Evolutionary conservation across 2,797 vertebrate species (phyloP).

Genomic region (Lepilemur ruficaudatus): DNA sequence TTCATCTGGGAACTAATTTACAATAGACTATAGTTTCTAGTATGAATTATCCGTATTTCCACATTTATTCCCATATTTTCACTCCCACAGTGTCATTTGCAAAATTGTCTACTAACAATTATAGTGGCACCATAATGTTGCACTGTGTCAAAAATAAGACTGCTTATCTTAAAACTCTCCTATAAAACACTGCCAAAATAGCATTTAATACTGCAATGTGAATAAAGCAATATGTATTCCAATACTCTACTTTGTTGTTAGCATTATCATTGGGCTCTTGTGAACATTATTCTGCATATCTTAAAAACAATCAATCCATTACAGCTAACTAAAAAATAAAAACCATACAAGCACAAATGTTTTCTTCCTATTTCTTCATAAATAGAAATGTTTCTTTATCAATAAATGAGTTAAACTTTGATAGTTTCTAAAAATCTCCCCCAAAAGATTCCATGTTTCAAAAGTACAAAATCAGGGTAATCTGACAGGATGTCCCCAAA

Average conservation of each 20-base stretch:
- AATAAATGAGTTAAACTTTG: not conserved
- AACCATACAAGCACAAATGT: not conserved
- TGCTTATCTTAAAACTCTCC: not conserved
- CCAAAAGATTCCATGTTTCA: not conserved
- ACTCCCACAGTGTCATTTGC: not conserved
- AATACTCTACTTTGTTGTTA: not conserved
- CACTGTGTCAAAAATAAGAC: not conserved
- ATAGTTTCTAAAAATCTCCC: conserved; percentile 11
- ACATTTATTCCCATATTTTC: not conserved
- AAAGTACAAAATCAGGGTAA: not conserved
- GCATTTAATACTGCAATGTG: not conserved
- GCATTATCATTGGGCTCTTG: not conserved
- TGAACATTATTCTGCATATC: not conserved
- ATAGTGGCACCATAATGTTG: not conserved
- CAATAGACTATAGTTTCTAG: not conserved
- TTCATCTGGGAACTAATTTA: not conserved
- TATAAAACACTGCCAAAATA: conserved; percentile 9
- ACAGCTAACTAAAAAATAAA: not conserved
- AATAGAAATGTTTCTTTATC: conserved; percentile 7
- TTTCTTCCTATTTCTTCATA: not conserved
- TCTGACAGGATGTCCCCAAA: not conserved
- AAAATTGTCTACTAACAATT: not conserved
- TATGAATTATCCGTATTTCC: not conserved
- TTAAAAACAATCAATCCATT: not conserved
- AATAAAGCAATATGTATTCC: not conserved